Conservation (phyloP, 2,113 vertebrate genomes). For the Otus sunia region DNA sequence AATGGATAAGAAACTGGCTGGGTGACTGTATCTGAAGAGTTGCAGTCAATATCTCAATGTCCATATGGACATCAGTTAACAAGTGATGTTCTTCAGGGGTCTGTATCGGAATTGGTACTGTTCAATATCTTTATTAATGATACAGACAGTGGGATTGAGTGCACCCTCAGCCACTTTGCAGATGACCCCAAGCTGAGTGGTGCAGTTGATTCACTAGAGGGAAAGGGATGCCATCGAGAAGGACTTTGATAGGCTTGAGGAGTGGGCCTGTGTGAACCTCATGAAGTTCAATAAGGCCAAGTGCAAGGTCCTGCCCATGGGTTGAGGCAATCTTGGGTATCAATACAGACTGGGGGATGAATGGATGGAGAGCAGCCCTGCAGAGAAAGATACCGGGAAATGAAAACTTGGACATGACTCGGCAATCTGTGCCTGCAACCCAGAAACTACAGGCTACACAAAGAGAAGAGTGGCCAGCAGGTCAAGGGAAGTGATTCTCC, state of each 20-base stretch:
- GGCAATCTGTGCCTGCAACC: background rate
- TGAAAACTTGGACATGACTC: background rate
- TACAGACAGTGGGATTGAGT: background rate
- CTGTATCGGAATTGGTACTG: background rate
- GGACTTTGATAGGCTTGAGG: background rate
- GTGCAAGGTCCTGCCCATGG: background rate
- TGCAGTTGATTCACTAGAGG: background rate
- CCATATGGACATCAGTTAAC: background rate
- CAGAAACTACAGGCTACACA: background rate
- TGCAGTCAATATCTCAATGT: background rate
- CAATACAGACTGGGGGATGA: background rate
- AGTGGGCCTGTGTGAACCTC: background rate
- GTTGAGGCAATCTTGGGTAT: no score
- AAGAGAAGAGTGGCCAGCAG: background rate
- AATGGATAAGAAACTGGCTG: background rate
- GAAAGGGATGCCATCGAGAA: background rate
- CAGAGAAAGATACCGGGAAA: background rate
- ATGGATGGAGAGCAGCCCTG: background rate
- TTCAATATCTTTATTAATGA: background rate
- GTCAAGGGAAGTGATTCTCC: background rate
- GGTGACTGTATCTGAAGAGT: background rate
- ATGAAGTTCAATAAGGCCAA: background rate
- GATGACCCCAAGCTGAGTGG: background rate
- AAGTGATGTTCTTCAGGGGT: background rate
- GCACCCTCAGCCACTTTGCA: background rate